Percentiles rank a stretch among this genome's conserved stretches.
Conservation (phyloP, 2,797 vertebrate genomes). For the Setipinna tenuifilis region DNA sequence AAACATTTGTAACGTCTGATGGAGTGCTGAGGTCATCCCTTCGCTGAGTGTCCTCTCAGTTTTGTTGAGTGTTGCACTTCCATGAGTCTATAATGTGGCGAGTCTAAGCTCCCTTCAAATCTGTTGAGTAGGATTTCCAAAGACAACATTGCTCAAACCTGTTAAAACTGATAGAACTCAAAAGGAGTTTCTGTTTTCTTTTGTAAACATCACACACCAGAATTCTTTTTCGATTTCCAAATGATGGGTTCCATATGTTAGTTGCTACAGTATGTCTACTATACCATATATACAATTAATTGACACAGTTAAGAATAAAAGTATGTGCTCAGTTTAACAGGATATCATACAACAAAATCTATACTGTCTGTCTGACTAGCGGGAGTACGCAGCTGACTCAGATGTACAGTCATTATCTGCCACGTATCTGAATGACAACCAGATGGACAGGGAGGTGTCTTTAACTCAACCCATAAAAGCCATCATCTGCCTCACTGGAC, state of each 20-base stretch:
- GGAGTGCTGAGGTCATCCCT: neutral
- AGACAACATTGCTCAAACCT: neutral
- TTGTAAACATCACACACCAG: neutral
- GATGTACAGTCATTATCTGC: slow-evolving; percentile 58
- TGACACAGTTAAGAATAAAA: neutral
- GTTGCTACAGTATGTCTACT: neutral
- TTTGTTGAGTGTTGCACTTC: neutral
- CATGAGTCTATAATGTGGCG: neutral
- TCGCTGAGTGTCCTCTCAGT: neutral
- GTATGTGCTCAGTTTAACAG: neutral
- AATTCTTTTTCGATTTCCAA: neutral
- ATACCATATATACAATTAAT: neutral
- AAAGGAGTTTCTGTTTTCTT: neutral
- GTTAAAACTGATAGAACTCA: neutral
- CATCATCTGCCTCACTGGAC: slow-evolving; percentile 41
- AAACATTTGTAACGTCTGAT: neutral
- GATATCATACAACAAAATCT: neutral
- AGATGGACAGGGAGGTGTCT: slow-evolving; percentile 58
- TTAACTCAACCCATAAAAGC: slow-evolving; percentile 49
- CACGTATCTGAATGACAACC: slow-evolving; percentile 66
- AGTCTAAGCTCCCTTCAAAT: neutral
- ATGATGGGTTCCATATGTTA: neutral
- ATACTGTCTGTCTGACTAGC: neutral
- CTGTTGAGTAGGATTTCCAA: neutral
- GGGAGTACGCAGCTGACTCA: neutral